Evolutionary conservation across 2,113 vertebrate species (phyloP), one percentile per base, ranked within the genome.

Genomic region (Eurypyga helias): DNA sequence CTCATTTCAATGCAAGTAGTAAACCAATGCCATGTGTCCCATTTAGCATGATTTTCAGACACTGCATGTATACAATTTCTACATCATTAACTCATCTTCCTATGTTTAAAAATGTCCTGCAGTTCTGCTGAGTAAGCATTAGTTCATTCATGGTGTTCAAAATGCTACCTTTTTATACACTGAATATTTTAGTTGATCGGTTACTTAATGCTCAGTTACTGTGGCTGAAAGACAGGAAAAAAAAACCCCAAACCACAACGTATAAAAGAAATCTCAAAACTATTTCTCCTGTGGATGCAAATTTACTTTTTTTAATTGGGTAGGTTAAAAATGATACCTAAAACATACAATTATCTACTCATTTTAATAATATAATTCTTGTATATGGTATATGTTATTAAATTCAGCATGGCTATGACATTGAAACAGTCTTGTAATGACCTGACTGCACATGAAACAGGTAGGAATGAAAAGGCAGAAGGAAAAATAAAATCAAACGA

Each of bases 11-110:
- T 91, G 83, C 52, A 97, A 96, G 96, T 97, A 92, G 67, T 80
- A 58, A 94, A 87, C 91, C 38, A 94, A 18, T 91, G 84, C 36
- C 83, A 79, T 13, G 46, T 94, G 60, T 97, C 78, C 93, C 62
- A 84, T 94, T 97, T 96, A 95, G 86, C 33, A 55, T 28, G 38
- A 83, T 89, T 92, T 96, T 95, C 62, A 96, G 92, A 89, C 71
- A 91, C 83, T 45, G 48, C 80, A 93, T 91, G 95, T 95, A 92
- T 91, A 95, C 83, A 91, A 95, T 97, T 98, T 98, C 97, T 98
- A 97, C 90, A 92, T 95, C 96, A 96, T 98, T 98, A 96, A 96
- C 88, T 97, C 49, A 2, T 95, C 96, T 91, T 94, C 73, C 79
- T 95, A 8, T 84, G 90, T 97, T 94, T 93, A 89, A 89, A 93